Evolutionary conservation across 2,113 vertebrate species (phyloP), one percentile per base, ranked within the genome.

Genomic region (Heterotis niloticus): DNA sequence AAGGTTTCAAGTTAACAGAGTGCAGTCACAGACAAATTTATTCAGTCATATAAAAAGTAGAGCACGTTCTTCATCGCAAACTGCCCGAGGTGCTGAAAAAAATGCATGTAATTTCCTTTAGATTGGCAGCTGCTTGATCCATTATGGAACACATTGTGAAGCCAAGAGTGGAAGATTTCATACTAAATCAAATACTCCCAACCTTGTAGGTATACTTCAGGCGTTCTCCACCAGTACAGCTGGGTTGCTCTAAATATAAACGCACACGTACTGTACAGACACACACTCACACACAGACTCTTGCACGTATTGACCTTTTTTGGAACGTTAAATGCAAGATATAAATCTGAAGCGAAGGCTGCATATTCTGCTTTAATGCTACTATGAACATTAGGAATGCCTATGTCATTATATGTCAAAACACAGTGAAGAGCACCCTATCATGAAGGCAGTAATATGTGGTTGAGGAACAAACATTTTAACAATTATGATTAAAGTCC

Each of bases 321-420:
- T 57, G 34, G 52, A 24, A 26, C 20, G 44, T 57, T 77, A 52
- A 78, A 71, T 74, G 28, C 24, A 57, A 12, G 81, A 89, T 85
- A 85, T 66, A n/a, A 77, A 86, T 85, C 79, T 79, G 51, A 54
- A 85, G 74, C 51, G 26, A 81, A 73, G 71, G 79, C 44, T 69
- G 56, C 74, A 62, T 74, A 82, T 29, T 83, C 13, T 82, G 84
- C 86, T 87, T 84, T 71, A 85, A 85, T 34, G 85, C 86, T 76
- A 82, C 65, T 62, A 65, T 89, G 87, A 89, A 80, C 73, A 10
- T 57, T 51, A 80, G 85, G 85, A 91, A 88, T 88, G 83, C 79
- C 76, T 78, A 71, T 60, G 79, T 64, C 66, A 67, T 77, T 79
- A 52, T 80, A 79, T 83, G 83, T 86, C 83, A 85, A 78, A 86